Evolutionary conservation across 2,113 vertebrate genomes (phyloP).

Genomic region (Neogale vison): DNA sequence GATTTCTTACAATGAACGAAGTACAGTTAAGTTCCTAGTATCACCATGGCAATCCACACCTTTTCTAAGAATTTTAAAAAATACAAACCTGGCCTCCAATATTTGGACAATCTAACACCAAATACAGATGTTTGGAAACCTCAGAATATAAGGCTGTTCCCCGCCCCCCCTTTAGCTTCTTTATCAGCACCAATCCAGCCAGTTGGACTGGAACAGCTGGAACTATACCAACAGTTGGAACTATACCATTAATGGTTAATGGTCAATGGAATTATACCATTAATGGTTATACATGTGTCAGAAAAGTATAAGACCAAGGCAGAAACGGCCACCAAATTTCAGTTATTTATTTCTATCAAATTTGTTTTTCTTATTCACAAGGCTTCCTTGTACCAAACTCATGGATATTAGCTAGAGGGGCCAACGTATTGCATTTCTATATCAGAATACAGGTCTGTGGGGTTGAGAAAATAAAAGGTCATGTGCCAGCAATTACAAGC

Average conservation of each 20-base stretch:
- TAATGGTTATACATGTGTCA: background rate
- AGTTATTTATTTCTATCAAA: background rate
- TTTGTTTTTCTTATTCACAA: background rate
- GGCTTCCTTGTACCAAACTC: background rate
- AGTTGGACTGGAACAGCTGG: background rate
- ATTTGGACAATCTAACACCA: background rate
- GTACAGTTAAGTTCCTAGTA: background rate
- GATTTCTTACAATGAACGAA: background rate
- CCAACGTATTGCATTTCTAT: background rate
- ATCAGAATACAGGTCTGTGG: background rate
- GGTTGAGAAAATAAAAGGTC: background rate
- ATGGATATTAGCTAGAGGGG: background rate
- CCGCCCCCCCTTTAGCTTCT: background rate
- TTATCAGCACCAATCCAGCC: background rate
- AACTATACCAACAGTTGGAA: background rate
- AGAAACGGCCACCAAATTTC: background rate
- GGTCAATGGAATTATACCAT: background rate
- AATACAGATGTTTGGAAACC: background rate
- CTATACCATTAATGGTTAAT: background rate
- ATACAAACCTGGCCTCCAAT: background rate
- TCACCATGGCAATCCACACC: background rate
- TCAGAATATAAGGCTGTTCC: background rate
- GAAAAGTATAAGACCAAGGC: background rate
- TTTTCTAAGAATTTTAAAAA: background rate
- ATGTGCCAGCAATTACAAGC: background rate